Evolutionary conservation across 2,113 vertebrate species (phyloP).

Genomic region (Apaloderma vittatum): DNA sequence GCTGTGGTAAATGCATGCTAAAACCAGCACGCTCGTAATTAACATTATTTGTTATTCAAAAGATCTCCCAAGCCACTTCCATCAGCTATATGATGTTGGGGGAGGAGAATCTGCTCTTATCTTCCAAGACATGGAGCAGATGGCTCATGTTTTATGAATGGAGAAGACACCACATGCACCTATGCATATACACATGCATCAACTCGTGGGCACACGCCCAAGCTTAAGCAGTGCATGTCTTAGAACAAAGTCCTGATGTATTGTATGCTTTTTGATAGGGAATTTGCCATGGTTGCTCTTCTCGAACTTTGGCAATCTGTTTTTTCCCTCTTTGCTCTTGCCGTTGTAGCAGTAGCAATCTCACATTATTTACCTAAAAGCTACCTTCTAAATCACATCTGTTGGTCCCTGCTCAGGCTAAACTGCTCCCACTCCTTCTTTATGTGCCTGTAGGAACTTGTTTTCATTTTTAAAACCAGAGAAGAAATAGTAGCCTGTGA

Average conservation of each 20-base stretch:
- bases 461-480: neutral
- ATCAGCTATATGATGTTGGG: neutral
- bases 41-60: conserved; percentile 20
- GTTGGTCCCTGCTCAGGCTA: neutral
- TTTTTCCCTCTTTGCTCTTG: neutral
- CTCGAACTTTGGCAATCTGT: neutral
- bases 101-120: neutral
- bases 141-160: conserved; percentile 29
- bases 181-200: neutral
- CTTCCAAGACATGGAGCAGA: neutral
- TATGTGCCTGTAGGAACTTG: neutral
- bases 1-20: neutral
- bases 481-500: neutral
- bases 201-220: neutral
- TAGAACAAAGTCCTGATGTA: neutral
- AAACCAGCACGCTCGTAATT: neutral
- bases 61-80: neutral
- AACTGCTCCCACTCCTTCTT: neutral
- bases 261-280: neutral
- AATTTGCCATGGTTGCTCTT: neutral
- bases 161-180: neutral
- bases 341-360: neutral
- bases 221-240: fast-evolving
- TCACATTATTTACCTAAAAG: neutral
- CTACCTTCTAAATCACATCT: neutral